Percentiles rank a stretch among this genome's conserved stretches.
phyloP scores from a whole-genome alignment of 2,113 vertebrate genomes.

The Morone saxatilis region DNA sequence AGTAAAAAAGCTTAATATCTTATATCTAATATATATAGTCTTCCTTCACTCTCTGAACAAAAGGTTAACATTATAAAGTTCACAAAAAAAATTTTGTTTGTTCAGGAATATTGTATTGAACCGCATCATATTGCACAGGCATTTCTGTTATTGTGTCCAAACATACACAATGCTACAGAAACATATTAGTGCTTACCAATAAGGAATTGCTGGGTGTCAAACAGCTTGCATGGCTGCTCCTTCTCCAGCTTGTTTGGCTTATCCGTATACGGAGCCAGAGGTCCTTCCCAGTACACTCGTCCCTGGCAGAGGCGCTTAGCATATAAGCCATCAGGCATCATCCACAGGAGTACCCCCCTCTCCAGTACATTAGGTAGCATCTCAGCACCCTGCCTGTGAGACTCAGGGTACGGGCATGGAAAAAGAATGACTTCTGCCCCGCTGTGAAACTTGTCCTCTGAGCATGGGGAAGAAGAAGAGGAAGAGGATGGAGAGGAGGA shows the following conservation, averaged over 20 bases:
- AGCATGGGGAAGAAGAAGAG: conserved; percentile 83
- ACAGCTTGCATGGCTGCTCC: conserved; percentile 94
- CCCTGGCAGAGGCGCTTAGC: conserved; percentile 97
- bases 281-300: conserved; percentile 96
- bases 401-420: conserved; percentile 92
- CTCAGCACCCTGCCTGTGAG: conserved; percentile 92
- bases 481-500: conserved; percentile 82
- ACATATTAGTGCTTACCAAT: conserved; percentile 84
- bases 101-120: neutral
- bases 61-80: neutral
- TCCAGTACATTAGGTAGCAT: conserved; percentile 92
- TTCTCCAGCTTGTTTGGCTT: conserved; percentile 97
- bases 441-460: conserved; percentile 82
- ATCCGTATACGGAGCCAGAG: conserved; percentile 89
- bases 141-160: neutral
- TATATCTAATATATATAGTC: too few relatives aligned
- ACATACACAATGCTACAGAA: neutral
- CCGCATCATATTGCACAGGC: neutral
- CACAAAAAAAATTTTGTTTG: neutral
- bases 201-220: conserved; percentile 96
- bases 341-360: conserved; percentile 93
- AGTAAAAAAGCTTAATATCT: neutral
- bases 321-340: conserved; percentile 92
- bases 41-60: neutral
- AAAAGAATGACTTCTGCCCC: conserved; percentile 91